Evolutionary conservation across 1,140 invertebrate genomes (phyloP), one percentile per base, ranked within the genome.

Genomic region (Bombus balteatus): DNA sequence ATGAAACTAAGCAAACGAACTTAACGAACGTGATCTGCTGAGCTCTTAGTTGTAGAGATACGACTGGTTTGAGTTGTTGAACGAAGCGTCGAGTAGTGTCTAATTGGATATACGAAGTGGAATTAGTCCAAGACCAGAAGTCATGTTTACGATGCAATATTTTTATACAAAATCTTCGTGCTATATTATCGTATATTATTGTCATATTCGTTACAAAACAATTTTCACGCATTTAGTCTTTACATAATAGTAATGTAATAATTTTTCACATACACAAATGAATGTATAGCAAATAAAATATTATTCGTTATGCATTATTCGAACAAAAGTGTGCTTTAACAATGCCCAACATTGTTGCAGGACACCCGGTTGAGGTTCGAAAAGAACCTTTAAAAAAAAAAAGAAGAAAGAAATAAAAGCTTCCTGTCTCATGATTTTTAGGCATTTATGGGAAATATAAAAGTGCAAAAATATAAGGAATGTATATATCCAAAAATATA

Each of bases 111-210:
- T 34, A 57, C 73, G 22, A 37, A 57, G 73, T 75, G 73, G 73
- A 75, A 75, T 75, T 57, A 75, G 47, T 37, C 32, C 73, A 75
- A 75, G 73, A 75, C 57, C 34, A 15, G 34, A 75, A 75, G 32
- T 37, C 25, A 47, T 28, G 34, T 37, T 70, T 66, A n/a, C 13
- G 8, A 12, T 13, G 70, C 25, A 41, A n/a, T 8, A 12, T 8
- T 41, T 41, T 41, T 15, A 28, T 15, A n/a, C 0, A n/a, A 39
- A 71, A 39, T 71, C 8, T 2, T 70, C 32, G 1, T 22, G 18
- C 32, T 13, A 34, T 22, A 22, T 34, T 34, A 6, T 32, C 15
- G 66, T 6, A 18, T 68, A 37, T 37, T 34, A 15, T 18, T 28
- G 47, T 53, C 47, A 53, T 53, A 53, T 53, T 53, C 47, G 47